Evolutionary conservation across 2,113 vertebrate genomes (phyloP).

Genomic region (Murina feae): DNA sequence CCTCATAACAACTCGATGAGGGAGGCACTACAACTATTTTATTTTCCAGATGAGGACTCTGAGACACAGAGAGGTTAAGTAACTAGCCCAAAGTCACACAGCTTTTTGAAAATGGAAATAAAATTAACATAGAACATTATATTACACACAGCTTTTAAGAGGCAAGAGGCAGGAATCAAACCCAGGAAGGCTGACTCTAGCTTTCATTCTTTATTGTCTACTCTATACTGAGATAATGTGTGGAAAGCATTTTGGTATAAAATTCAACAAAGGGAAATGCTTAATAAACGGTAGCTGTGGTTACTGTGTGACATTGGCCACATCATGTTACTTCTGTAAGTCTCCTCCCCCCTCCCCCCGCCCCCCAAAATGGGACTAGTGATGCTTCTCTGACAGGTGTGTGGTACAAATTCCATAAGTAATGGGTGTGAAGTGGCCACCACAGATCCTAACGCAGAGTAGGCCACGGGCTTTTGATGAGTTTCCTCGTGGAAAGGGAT

Average conservation of each 20-base stretch:
- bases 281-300: too few species aligned
- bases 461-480: too few species aligned
- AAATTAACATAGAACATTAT: neutral
- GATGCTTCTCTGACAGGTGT: neutral
- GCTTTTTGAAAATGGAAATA: neutral
- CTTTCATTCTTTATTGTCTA: neutral
- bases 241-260: neutral
- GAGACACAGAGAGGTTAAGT: neutral
- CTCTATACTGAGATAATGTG: neutral
- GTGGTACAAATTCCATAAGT: neutral
- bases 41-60: neutral
- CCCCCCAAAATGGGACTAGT: too few species aligned
- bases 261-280: neutral
- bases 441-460: neutral
- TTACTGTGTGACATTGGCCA: neutral
- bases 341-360: neutral
- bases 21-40: neutral
- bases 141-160: neutral
- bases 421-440: fast-evolving
- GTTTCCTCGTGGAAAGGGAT: neutral
- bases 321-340: neutral
- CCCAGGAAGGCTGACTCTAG: neutral
- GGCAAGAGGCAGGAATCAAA: neutral
- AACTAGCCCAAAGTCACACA: neutral
- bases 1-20: neutral